These are phyloP conservation scores for Myotis brandtii DNA, from an alignment of 2,113 vertebrate genomes.

Conservation along the genomic window DNA sequence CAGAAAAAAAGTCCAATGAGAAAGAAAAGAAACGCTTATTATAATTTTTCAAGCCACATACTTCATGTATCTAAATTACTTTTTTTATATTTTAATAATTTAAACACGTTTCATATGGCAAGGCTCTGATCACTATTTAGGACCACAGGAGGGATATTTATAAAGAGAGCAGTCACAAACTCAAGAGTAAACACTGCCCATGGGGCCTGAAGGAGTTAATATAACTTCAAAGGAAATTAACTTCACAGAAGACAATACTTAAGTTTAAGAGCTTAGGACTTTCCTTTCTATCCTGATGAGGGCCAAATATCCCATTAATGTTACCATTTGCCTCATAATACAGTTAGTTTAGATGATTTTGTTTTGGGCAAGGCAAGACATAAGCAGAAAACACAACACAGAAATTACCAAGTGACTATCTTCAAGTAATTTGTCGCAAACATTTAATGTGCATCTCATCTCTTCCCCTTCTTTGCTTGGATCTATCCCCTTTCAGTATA, in stretches of 20 bases:
- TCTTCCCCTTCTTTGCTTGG: not conserved
- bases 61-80: not conserved
- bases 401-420: not conserved
- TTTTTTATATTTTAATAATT: not conserved
- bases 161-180: not conserved
- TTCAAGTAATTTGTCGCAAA: not conserved
- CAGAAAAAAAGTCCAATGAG: not conserved
- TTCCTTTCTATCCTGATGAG: not conserved
- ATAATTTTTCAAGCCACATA: not conserved
- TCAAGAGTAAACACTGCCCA: slow-evolving; percentile 8
- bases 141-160: not conserved
- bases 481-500: not conserved
- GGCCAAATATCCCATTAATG: not conserved
- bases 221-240: not conserved
- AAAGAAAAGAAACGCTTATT: not conserved
- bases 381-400: not conserved
- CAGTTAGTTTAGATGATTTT: not conserved
- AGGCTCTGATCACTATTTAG: not conserved
- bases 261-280: not conserved
- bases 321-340: not conserved
- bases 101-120: not conserved
- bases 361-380: not conserved
- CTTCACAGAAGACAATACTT: not conserved
- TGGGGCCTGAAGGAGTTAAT: not conserved
- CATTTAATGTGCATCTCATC: not conserved